These are phyloP conservation scores for Tragelaphus scriptus DNA, from an alignment of 2,113 vertebrate genomes.

Conservation along the genomic window DNA sequence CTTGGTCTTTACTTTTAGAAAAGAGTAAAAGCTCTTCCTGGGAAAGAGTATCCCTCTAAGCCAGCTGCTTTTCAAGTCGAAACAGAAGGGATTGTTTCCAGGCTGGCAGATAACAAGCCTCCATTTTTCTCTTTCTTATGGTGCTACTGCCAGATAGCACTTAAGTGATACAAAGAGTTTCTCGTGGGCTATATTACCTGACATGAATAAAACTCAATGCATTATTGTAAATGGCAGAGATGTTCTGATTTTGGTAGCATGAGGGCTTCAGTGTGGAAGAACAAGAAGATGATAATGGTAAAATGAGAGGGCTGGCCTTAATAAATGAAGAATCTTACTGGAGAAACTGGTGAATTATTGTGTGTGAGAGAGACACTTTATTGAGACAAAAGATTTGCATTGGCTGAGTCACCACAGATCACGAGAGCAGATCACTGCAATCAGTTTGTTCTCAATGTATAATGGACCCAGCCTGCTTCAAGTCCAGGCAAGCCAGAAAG, in stretches of 20 bases:
- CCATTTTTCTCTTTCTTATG: not conserved
- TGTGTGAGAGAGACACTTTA: not conserved
- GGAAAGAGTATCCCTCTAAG: not conserved
- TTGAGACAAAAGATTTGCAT: not conserved
- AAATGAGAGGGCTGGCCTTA: not conserved
- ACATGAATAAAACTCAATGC: constrained; percentile 45
- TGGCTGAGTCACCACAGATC: not conserved
- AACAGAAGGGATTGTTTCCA: constrained; percentile 37
- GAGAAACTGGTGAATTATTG: not conserved
- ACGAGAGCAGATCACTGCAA: not conserved
- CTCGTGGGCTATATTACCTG: constrained; percentile 50
- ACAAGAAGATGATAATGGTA: not conserved
- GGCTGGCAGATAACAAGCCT: constrained; percentile 37
- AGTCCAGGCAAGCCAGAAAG: not conserved
- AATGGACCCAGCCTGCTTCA: not conserved
- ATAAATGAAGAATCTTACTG: not conserved
- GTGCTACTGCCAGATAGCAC: constrained; percentile 13
- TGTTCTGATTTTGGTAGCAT: constrained; percentile 36
- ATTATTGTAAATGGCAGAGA: constrained; percentile 61
- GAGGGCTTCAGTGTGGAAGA: not conserved
- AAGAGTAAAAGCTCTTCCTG: constrained; percentile 27
- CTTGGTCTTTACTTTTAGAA: not conserved
- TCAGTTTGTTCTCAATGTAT: not conserved
- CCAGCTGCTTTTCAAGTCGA: constrained; percentile 41
- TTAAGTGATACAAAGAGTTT: constrained; percentile 1